Evolutionary conservation across 2,888 invertebrate species (phyloP).

Genomic region (Matsumyia berberina): DNA sequence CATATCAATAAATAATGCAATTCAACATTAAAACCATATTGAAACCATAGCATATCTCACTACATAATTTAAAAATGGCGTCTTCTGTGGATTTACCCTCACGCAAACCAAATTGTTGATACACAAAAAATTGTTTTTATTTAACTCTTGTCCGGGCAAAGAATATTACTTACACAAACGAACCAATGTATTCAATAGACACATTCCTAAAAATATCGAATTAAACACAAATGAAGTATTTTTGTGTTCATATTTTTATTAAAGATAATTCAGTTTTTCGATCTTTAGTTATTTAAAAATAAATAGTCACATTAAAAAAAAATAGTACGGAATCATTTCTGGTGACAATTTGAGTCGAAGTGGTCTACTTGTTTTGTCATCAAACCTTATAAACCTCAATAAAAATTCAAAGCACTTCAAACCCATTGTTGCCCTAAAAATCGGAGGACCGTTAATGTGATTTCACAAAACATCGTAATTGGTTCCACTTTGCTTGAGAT

Average conservation of each 20-base stretch:
- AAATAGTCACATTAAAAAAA: too few relatives aligned
- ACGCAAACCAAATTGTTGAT: too few relatives aligned
- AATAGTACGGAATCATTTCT: too few relatives aligned
- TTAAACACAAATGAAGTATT: neutral
- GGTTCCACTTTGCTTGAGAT: neutral
- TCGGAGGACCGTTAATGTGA: neutral
- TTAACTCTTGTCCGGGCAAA: slow-evolving; percentile 3
- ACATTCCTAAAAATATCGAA: neutral
- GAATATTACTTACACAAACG: slow-evolving; percentile 2
- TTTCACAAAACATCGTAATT: neutral
- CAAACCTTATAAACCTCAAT: neutral
- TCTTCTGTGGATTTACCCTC: too few relatives aligned
- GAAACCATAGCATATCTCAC: too few relatives aligned
- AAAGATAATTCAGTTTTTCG: too few relatives aligned
- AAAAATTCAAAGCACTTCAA: neutral
- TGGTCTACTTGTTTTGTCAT: neutral
- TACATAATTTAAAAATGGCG: too few relatives aligned
- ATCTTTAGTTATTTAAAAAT: too few relatives aligned
- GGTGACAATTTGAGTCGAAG: slow-evolving; percentile 1
- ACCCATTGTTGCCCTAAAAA: neutral
- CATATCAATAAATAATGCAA: too few relatives aligned
- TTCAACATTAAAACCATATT: too few relatives aligned
- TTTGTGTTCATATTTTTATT: too few relatives aligned
- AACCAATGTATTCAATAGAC: neutral
- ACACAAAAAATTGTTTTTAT: too few relatives aligned